Conservation (phyloP, 1,140 invertebrate genomes). For the Drosophila murphyi region DNA sequence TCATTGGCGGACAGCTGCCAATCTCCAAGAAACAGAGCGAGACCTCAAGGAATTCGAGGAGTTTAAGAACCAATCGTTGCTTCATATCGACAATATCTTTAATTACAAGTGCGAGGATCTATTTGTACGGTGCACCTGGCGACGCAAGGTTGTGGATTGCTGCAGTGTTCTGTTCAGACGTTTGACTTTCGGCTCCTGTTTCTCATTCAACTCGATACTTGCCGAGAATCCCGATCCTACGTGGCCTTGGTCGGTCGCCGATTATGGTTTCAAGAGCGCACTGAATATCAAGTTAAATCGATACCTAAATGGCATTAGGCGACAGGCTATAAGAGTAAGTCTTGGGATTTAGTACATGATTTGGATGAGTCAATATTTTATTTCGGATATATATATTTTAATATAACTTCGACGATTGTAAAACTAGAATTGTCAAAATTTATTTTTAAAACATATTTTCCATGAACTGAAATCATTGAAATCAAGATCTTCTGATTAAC, state of each 20-base stretch:
- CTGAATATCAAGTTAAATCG: conserved; percentile 52
- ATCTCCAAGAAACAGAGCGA: neutral
- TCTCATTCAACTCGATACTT: conserved; percentile 48
- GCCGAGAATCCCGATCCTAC: conserved; percentile 24
- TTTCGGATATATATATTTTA: too few relatives aligned
- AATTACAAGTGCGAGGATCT: conserved; percentile 49
- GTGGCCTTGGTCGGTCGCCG: conserved; percentile 67
- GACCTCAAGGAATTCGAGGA: conserved; percentile 37
- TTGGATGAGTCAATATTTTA: too few relatives aligned
- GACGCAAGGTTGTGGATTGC: conserved; percentile 50
- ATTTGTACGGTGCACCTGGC: conserved; percentile 64
- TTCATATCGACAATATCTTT: conserved; percentile 12
- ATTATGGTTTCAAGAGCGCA: conserved; percentile 46
- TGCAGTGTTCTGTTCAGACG: conserved; percentile 52
- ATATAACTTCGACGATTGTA: too few relatives aligned
- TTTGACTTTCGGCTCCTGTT: conserved; percentile 39
- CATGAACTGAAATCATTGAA: too few relatives aligned
- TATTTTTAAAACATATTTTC: too few relatives aligned
- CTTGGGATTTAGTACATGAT: too few relatives aligned
- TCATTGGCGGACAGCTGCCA: conserved; percentile 22
- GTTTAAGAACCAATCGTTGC: neutral
- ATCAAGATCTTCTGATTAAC: too few relatives aligned
- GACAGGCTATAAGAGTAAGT: conserved; percentile 59
- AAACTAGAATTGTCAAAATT: too few relatives aligned
- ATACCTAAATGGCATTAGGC: neutral